Conservation (phyloP, 2,113 vertebrate genomes). For the Mormyrus lacerda region DNA sequence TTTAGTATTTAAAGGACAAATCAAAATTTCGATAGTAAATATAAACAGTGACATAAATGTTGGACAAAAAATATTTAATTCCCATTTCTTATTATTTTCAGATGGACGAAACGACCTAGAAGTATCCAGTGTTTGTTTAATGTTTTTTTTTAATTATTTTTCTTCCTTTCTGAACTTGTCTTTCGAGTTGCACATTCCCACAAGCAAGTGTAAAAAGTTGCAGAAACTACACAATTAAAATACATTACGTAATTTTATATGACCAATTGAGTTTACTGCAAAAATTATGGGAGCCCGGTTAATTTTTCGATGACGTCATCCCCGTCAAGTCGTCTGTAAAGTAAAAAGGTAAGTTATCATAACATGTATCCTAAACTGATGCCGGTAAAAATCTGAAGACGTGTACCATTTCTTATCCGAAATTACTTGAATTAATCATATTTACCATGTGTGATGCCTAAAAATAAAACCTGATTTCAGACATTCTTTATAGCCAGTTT, state of each 20-base stretch:
- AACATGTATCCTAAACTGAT: neutral
- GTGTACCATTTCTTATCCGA: neutral
- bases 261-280: neutral
- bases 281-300: neutral
- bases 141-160: neutral
- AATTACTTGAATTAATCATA: neutral
- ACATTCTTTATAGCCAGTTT: neutral
- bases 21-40: neutral
- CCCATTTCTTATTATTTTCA: constrained; percentile 2
- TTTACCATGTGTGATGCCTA: neutral
- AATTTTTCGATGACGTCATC: constrained; percentile 21
- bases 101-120: constrained; percentile 1
- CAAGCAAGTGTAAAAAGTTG: neutral
- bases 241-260: neutral
- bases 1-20: constrained; percentile 23
- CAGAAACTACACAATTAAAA: neutral
- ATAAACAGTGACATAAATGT: constrained; percentile 1
- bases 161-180: neutral
- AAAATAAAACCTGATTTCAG: neutral
- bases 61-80: neutral
- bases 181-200: neutral
- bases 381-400: neutral
- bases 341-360: constrained; percentile 18
- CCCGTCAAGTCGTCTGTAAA: constrained; percentile 12
- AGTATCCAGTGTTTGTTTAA: neutral